Conservation (phyloP, 2,797 vertebrate genomes). For the Spondyliosoma cantharus region DNA sequence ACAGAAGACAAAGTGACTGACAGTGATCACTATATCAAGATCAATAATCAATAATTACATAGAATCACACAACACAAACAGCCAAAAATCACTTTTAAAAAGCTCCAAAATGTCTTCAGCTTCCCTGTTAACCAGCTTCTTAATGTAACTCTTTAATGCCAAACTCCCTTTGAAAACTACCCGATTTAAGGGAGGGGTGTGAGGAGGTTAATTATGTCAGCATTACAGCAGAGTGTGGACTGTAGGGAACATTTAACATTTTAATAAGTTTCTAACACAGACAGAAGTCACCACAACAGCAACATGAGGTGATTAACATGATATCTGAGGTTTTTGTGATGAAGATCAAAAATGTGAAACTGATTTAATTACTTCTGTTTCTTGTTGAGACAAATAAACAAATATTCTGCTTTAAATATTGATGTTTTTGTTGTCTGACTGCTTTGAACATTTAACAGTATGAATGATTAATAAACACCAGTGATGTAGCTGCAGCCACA, state of each 20-base stretch:
- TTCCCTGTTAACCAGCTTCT: too few species aligned
- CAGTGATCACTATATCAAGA: not conserved
- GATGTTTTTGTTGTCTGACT: too few species aligned
- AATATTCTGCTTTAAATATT: not conserved
- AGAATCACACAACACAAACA: too few species aligned
- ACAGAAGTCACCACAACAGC: too few species aligned
- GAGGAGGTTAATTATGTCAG: too few species aligned
- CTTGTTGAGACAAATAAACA: not conserved
- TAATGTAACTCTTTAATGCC: not conserved
- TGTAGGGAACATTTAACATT: too few species aligned
- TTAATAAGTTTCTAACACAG: too few species aligned
- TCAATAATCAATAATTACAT: slow-evolving; percentile 3
- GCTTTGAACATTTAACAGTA: not conserved
- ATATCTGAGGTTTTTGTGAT: not conserved
- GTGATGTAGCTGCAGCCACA: not conserved
- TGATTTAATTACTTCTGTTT: not conserved
- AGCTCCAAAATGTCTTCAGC: too few species aligned
- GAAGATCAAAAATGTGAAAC: too few species aligned
- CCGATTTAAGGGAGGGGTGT: not conserved
- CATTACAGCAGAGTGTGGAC: not conserved
- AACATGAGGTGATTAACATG: not conserved
- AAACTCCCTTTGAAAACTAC: not conserved
- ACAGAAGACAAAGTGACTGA: not conserved
- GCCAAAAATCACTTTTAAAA: too few species aligned
- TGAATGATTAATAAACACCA: not conserved